Percentiles rank a stretch among this genome's conserved stretches.
Conservation (phyloP, 2,888 invertebrate genomes). For the Aphidius colemani region DNA sequence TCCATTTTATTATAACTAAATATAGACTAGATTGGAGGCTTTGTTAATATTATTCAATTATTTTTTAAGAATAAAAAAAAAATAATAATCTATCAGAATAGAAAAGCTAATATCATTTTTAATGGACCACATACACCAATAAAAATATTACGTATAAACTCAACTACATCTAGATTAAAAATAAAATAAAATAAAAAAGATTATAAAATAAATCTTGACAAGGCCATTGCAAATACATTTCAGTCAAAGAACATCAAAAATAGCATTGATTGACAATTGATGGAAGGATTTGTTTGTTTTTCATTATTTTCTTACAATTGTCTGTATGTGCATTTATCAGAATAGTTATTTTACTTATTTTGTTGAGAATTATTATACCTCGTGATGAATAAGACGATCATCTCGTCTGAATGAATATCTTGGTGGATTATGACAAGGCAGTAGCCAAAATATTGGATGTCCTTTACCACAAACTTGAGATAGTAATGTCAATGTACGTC, state of each 20-base stretch:
- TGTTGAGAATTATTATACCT: slow-evolving; percentile 42
- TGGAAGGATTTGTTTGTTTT: slow-evolving; percentile 15
- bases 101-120: too few species aligned
- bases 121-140: too few species aligned
- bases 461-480: slow-evolving; percentile 80
- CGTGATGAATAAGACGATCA: slow-evolving; percentile 54
- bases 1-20: slow-evolving; percentile 2
- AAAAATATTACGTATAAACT: too few species aligned
- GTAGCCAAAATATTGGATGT: slow-evolving; percentile 73
- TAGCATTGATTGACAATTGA: slow-evolving; percentile 6
- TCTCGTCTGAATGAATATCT: slow-evolving; percentile 55
- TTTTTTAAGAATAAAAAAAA: too few species aligned
- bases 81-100: too few species aligned
- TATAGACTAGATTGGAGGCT: slow-evolving; percentile 1
- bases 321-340: slow-evolving; percentile 12
- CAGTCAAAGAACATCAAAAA: slow-evolving; percentile 20
- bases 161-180: background rate
- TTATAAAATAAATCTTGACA: slow-evolving; percentile 10
- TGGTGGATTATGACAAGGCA: slow-evolving; percentile 66
- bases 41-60: too few species aligned
- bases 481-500: slow-evolving; percentile 69
- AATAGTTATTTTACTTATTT: slow-evolving; percentile 12
- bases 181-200: slow-evolving; percentile 16
- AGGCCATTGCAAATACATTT: slow-evolving; percentile 34
- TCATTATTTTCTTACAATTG: slow-evolving; percentile 7